These are phyloP conservation scores for Catagonus wagneri DNA, from an alignment of 2,113 vertebrate species.

Conservation along the genomic window DNA sequence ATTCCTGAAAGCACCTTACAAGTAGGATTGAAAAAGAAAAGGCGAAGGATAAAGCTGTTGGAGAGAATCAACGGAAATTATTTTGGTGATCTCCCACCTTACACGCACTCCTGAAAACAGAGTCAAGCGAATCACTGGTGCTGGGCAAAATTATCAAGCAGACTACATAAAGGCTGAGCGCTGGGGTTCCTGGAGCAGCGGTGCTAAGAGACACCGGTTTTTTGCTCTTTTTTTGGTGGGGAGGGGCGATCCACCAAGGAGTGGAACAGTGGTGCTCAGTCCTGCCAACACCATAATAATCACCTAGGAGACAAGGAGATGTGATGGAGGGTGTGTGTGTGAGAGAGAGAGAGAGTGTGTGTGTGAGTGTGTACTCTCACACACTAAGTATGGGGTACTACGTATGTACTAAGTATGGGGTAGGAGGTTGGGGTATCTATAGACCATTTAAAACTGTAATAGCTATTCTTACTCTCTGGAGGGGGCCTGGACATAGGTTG, in stretches of 20 bases:
- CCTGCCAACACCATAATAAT: not conserved
- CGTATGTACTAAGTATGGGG: too few relatives aligned
- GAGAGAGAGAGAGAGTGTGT: not conserved
- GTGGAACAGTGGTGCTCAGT: not conserved
- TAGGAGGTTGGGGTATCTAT: not conserved
- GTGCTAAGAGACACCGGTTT: not conserved
- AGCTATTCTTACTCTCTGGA: not conserved
- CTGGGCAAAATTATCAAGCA: not conserved
- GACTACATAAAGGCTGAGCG: not conserved
- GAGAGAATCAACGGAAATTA: not conserved
- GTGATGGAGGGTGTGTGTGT: not conserved
- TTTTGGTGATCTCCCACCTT: not conserved
- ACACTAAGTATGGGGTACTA: too few relatives aligned
- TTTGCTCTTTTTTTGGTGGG: not conserved
- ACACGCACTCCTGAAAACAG: not conserved
- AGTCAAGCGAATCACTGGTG: not conserved
- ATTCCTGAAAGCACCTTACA: not conserved
- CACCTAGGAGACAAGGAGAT: not conserved
- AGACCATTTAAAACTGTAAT: not conserved
- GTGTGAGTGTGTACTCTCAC: not conserved
- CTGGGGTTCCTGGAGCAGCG: not conserved
- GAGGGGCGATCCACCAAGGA: not conserved
- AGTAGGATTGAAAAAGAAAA: not conserved
- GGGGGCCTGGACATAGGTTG: not conserved
- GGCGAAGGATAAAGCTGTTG: not conserved